Evolutionary conservation across 2,888 invertebrate genomes (phyloP).

Genomic region (Micoletzkya japonica): DNA sequence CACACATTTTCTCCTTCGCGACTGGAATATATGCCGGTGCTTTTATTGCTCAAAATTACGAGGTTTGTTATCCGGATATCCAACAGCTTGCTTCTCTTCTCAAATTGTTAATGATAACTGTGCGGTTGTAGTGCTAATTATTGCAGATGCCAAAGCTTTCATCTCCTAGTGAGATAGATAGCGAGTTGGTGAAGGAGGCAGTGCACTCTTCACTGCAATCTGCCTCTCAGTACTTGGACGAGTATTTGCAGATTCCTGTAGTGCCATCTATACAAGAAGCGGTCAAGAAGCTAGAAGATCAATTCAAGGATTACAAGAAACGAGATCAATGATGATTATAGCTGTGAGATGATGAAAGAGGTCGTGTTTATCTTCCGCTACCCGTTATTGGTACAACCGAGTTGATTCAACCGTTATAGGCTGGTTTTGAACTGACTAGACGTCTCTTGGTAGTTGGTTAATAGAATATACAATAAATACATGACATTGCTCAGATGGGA

Average conservation of each 20-base stretch:
- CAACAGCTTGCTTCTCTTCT: neutral
- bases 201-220: neutral
- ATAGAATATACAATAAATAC: neutral
- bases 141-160: conserved; percentile 24
- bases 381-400: neutral
- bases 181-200: conserved; percentile 7
- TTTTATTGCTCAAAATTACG: conserved; percentile 46
- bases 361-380: neutral
- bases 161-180: conserved; percentile 5
- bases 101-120: neutral
- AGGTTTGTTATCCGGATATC: conserved; percentile 30
- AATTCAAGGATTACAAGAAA: conserved; percentile 43
- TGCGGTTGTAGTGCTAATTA: too few relatives aligned
- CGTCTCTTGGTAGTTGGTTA: neutral
- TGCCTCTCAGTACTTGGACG: neutral
- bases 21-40: conserved; percentile 45
- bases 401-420: too few relatives aligned
- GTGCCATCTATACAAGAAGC: conserved; percentile 45
- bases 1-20: conserved; percentile 40
- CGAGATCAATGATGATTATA: conserved; percentile 3
- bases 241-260: conserved; percentile 37
- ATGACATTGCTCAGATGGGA: neutral
- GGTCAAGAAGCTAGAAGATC: conserved; percentile 37
- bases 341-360: too few relatives aligned
- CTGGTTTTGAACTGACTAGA: too few relatives aligned